Conservation (phyloP, 2,888 invertebrate genomes). For the Brachynemurus nebulosus region DNA sequence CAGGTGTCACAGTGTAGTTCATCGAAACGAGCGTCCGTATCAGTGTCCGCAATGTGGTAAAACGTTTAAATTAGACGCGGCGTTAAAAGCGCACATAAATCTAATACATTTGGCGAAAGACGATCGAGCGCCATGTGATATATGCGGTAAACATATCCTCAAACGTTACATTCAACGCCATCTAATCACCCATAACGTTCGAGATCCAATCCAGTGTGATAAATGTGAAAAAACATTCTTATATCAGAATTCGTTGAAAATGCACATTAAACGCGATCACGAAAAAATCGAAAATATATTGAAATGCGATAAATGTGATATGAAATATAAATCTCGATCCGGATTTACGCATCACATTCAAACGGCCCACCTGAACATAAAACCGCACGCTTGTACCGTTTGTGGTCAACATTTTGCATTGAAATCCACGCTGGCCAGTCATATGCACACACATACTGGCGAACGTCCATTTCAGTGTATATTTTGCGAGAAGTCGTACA, state of each 20-base stretch:
- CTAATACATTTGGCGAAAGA: background rate
- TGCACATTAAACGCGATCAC: background rate
- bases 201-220: background rate
- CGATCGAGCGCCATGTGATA: background rate
- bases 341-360: background rate
- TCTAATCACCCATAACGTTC: background rate
- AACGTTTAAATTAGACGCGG: slow-evolving; percentile 1
- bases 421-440: background rate
- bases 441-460: slow-evolving; percentile 2
- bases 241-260: background rate
- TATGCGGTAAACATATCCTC: background rate
- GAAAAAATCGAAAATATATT: background rate
- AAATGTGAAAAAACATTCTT: background rate
- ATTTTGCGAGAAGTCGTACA: background rate
- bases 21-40: slow-evolving; percentile 1
- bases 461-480: background rate
- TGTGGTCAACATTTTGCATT: background rate
- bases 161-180: background rate
- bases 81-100: background rate
- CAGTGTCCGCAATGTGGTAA: slow-evolving; percentile 1
- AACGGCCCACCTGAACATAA: slow-evolving; percentile 1
- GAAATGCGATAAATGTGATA: background rate
- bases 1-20: background rate
- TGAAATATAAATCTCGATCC: slow-evolving; percentile 20
- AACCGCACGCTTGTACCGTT: slow-evolving; percentile 11